phyloP scores from a whole-genome alignment of 2,888 invertebrate species.

The Gonocerus acuteangulatus region DNA sequence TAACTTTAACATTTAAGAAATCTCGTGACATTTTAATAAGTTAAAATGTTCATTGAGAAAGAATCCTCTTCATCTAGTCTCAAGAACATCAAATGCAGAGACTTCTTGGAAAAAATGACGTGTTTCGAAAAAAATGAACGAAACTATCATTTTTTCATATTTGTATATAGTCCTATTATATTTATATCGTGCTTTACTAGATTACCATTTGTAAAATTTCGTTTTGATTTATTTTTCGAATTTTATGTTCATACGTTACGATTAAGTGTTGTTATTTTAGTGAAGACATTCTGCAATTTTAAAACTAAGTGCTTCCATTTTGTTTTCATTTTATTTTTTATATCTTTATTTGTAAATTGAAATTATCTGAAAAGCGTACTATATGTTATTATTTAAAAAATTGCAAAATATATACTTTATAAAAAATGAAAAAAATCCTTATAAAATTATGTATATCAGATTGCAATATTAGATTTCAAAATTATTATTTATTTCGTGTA shows the following conservation, averaged over 20 bases:
- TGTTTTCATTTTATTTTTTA: neutral
- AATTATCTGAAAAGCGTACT: neutral
- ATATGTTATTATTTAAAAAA: conserved; percentile 9
- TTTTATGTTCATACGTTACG: conserved; percentile 14
- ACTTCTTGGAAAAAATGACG: neutral
- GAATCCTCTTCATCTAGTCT: conserved; percentile 18
- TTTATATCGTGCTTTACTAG: conserved; percentile 25
- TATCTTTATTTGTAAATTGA: conserved; percentile 8
- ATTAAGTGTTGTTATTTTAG: neutral
- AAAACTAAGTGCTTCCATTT: conserved; percentile 16
- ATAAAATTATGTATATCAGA: too few species aligned
- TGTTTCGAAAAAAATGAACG: neutral
- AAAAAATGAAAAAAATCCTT: neutral
- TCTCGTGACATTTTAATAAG: conserved; percentile 3
- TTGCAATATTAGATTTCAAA: conserved; percentile 20
- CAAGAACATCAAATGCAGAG: conserved; percentile 21
- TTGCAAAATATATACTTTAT: neutral
- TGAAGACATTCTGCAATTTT: conserved; percentile 10
- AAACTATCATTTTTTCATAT: conserved; percentile 4
- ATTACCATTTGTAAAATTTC: conserved; percentile 19
- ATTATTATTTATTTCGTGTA: conserved; percentile 24
- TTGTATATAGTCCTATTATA: conserved; percentile 21
- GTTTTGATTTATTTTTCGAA: conserved; percentile 11
- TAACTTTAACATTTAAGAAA: neutral
- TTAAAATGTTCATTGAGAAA: conserved; percentile 18